A percentile compares a stretch with the other conserved stretches of the same genome.
Evolutionary conservation across 2,888 invertebrate species (phyloP).

Genomic region (Pollenia labialis): DNA sequence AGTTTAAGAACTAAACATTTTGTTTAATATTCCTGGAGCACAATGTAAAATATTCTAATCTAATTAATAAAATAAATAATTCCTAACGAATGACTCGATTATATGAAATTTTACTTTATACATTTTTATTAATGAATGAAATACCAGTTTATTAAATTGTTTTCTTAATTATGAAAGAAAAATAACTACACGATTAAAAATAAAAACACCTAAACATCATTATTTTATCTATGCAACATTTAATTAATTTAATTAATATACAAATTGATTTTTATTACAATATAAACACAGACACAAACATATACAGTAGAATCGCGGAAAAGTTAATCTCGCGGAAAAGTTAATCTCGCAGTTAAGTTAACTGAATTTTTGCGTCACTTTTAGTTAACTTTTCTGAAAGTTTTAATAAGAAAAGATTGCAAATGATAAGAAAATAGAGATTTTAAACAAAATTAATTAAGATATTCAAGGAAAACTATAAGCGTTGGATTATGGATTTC

Average conservation of each 20-base stretch:
- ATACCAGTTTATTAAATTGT: background rate
- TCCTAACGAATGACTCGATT: constrained; percentile 61
- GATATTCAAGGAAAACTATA: too few relatives aligned
- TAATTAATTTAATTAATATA: constrained; percentile 35
- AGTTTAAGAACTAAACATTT: constrained; percentile 54
- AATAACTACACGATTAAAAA: constrained; percentile 41
- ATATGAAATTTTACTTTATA: constrained; percentile 15
- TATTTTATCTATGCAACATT: constrained; percentile 42
- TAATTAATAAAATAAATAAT: constrained; percentile 42
- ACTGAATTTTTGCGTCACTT: too few relatives aligned
- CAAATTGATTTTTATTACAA: constrained; percentile 24
- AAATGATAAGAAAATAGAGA: too few relatives aligned
- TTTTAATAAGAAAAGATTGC: too few relatives aligned
- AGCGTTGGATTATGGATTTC: too few relatives aligned
- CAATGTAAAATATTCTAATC: constrained; percentile 37
- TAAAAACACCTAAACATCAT: constrained; percentile 44
- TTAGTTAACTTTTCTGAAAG: too few relatives aligned
- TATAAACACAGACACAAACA: constrained; percentile 16
- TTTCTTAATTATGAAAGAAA: constrained; percentile 22
- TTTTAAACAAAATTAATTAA: too few relatives aligned
- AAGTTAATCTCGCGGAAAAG: too few relatives aligned
- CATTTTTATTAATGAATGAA: constrained; percentile 26
- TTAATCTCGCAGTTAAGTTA: too few relatives aligned
- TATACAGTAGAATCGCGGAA: too few relatives aligned
- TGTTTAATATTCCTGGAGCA: constrained; percentile 47